Percentiles rank a stretch among this genome's conserved stretches.
phyloP scores from a whole-genome alignment of 1,140 invertebrate genomes.

The Apis mellifera region Amel_HAv3.1 CM009932.2:11049001-11049500 shows the following conservation, averaged over 20 bases:
- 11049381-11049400: constrained; percentile 61
- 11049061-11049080: too few species aligned
- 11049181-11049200: too few species aligned
- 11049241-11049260: background rate
- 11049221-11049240: background rate
- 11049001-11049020: background rate
- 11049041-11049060: too few species aligned
- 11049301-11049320: background rate
- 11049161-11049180: too few species aligned
- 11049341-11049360: constrained; percentile 25
- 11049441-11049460: constrained; percentile 70
- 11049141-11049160: too few species aligned
- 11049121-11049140: too few species aligned
- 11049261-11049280: constrained; percentile 12
- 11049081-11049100: too few species aligned
- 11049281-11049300: constrained; percentile 24
- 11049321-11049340: constrained; percentile 31
- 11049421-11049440: constrained; percentile 59
- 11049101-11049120: too few species aligned
- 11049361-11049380: constrained; percentile 22
- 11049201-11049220: too few species aligned
- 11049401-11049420: constrained; percentile 72
- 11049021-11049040: too few species aligned
- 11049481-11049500: constrained; percentile 61
- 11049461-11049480: constrained; percentile 62